Base-by-base conservation (phyloP, 2,888 invertebrate genomes). In the Elegia similella region DNA sequence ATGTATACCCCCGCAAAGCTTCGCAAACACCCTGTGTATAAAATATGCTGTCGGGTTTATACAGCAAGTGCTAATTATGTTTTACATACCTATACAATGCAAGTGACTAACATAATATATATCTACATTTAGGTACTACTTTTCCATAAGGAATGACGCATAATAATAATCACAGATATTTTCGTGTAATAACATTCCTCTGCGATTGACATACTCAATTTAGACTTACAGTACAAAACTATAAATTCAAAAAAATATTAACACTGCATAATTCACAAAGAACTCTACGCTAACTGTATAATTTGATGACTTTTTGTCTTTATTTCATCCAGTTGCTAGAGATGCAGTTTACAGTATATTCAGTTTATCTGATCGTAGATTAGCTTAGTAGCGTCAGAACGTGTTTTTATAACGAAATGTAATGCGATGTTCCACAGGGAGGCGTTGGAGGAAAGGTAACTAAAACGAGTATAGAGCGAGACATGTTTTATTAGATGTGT, bases 381-480 rank as follows among this genome's bases (percentile, higher is more conserved):
- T 47, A 52, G n/a, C 7, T 42, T 23, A 44, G n/a, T 43, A 47
- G 55, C 13, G 30, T 17, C 46, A 56, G 23, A 57, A 32, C 43
- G 17, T 60, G 58, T 12, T 47, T 56, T 64, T 67, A 68, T 74
- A 73, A 75, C 69, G 72, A 75, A 74, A 71, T 73, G 65, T 75
- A 66, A 76, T 82, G 71, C 74, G 66, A 75, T 79, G 64, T 80
- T 86, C 78, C 88, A 80, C 91, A 92, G 92, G 92, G 91, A 73
- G 87, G 88, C 71, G 89, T 82, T 69, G 87, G 87, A 72, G 84
- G 80, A 75, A 92, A 92, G 92, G 92, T 92, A 91, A 90, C 75
- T 78, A 73, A 8, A 7, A 47, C 29, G 68, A 64, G 62, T 63
- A 67, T 67, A 66, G 69, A 62, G 66, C 70, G 67, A 64, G 68